Evolutionary conservation across 2,113 vertebrate genomes (phyloP).

Genomic region (Tricholaema leucomelas): DNA sequence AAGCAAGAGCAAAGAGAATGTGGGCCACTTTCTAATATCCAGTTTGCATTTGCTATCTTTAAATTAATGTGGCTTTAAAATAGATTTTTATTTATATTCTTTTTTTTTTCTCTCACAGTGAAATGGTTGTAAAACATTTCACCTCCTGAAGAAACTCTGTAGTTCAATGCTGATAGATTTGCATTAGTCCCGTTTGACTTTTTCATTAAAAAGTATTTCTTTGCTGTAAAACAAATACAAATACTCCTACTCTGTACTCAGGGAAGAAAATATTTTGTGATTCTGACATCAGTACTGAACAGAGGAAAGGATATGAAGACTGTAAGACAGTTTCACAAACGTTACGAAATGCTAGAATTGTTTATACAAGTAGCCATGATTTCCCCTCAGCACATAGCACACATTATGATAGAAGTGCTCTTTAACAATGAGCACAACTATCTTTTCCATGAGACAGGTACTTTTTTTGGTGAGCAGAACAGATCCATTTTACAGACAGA

Average conservation of each 20-base stretch:
- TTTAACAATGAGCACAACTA: not conserved
- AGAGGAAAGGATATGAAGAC: not conserved
- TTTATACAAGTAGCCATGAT: not conserved
- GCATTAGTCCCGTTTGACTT: not conserved
- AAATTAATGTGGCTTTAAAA: not conserved
- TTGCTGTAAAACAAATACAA: not conserved
- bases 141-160: not conserved
- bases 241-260: not conserved
- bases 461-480: not conserved
- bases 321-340: not conserved
- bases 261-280: not conserved
- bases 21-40: not conserved
- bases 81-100: fast-evolving
- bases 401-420: not conserved
- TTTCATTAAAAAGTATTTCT: not conserved
- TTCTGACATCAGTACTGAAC: not conserved
- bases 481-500: not conserved
- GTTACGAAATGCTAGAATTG: not conserved
- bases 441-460: not conserved
- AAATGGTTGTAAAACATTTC: not conserved
- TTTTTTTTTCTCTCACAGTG: not conserved
- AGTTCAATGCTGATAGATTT: not conserved
- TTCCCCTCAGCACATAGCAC: not conserved
- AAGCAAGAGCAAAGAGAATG: not conserved
- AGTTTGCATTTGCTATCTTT: not conserved